A percentile compares a stretch with the other conserved stretches of the same genome.
Conservation (phyloP, 2,113 vertebrate species). For the Barbus barbus region DNA sequence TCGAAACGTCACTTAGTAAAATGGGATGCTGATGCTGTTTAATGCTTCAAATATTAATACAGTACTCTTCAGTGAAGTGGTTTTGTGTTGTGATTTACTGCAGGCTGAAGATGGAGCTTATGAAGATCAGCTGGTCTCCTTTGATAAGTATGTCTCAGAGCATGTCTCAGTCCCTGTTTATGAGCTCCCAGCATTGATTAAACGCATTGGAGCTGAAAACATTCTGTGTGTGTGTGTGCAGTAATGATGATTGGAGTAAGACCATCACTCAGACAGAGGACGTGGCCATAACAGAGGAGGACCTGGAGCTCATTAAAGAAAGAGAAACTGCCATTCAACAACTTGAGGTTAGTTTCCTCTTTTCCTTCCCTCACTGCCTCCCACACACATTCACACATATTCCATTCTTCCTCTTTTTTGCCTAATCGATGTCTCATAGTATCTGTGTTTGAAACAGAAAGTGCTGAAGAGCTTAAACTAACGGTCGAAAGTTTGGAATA, state of each 20-base stretch:
- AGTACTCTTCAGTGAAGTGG: background rate
- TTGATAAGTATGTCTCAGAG: conserved; percentile 86
- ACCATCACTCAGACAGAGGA: conserved; percentile 88
- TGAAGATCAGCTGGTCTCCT: conserved; percentile 92
- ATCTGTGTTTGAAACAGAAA: background rate
- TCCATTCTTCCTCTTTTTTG: background rate
- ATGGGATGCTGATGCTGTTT: background rate
- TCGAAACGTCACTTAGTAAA: background rate
- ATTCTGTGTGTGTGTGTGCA: conserved; percentile 60
- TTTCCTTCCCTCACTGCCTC: background rate
- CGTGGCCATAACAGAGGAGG: conserved; percentile 88
- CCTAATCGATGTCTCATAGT: background rate
- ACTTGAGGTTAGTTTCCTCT: conserved; percentile 81
- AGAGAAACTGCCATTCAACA: conserved; percentile 92
- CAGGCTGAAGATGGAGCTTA: conserved; percentile 83
- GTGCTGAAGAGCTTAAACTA: background rate
- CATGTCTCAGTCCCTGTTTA: conserved; percentile 58
- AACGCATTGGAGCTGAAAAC: background rate
- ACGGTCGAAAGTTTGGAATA: too few relatives aligned
- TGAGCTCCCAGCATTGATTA: background rate
- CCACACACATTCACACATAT: background rate
- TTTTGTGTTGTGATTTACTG: conserved; percentile 5
- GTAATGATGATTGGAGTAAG: conserved; percentile 92
- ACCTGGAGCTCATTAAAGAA: conserved; percentile 94
- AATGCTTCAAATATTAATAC: background rate